A percentile compares a stretch with the other conserved stretches of the same genome.
Conservation (phyloP, 2,888 invertebrate species). For the Archips crataeganus region DNA sequence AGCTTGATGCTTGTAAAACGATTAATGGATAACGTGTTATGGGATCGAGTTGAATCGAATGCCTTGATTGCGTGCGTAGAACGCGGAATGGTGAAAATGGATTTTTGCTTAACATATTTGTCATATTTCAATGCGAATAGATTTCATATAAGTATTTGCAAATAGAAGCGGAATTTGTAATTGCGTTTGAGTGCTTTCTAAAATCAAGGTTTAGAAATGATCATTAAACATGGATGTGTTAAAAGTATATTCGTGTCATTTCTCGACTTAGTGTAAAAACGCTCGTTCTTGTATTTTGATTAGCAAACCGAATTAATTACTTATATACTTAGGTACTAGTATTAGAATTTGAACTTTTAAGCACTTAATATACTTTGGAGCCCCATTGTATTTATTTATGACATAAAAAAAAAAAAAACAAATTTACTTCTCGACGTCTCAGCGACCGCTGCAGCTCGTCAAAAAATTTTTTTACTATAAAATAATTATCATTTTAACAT, state of each 20-base stretch:
- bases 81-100: conserved; percentile 54
- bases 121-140: conserved; percentile 26
- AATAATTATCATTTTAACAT: no score
- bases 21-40: conserved; percentile 42
- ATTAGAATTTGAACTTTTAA: no score
- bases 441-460: no score
- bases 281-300: neutral
- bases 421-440: no score
- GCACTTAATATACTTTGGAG: no score
- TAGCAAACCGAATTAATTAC: neutral
- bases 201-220: neutral
- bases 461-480: no score
- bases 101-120: conserved; percentile 38
- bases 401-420: no score
- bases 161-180: neutral
- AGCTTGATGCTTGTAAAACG: conserved; percentile 12
- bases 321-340: no score
- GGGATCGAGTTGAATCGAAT: conserved; percentile 31
- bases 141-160: conserved; percentile 35
- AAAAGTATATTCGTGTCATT: neutral
- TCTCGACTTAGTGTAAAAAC: neutral
- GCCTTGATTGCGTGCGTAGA: conserved; percentile 46
- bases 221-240: neutral
- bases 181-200: neutral
- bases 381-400: no score